Conservation (phyloP, 2,797 vertebrate species). For the Coilia nasus region DNA sequence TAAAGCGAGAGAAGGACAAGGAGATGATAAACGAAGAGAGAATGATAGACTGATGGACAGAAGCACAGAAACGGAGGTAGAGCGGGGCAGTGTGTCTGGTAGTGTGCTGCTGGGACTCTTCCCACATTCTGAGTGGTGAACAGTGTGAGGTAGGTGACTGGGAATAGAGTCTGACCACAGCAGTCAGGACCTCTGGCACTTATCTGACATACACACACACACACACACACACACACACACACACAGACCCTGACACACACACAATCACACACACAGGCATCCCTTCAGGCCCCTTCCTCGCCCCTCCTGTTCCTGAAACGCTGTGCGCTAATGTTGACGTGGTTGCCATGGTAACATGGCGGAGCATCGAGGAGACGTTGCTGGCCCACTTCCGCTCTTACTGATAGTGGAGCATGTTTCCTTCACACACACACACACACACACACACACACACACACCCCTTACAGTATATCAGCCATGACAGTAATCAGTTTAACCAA, state of each 20-base stretch:
- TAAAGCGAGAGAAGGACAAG: background rate
- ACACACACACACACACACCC: conserved; percentile 28
- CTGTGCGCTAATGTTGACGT: conserved; percentile 54
- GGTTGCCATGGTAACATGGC: conserved; percentile 54
- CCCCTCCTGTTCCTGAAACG: background rate
- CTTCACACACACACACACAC: background rate
- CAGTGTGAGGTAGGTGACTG: background rate
- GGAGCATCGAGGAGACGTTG: conserved; percentile 41
- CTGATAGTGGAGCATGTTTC: conserved; percentile 13
- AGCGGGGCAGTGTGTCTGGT: background rate
- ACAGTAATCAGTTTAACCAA: no score
- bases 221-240: background rate
- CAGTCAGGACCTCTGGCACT: conserved; percentile 37
- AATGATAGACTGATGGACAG: conserved; percentile 49
- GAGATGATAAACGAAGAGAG: background rate
- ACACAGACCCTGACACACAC: background rate
- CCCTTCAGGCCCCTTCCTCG: conserved; percentile 20
- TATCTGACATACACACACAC: conserved; percentile 47
- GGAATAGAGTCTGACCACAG: conserved; percentile 71
- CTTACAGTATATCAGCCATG: no score
- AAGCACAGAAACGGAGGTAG: background rate
- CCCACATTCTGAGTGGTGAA: conserved; percentile 39
- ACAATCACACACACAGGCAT: conserved; percentile 13
- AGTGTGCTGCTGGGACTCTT: background rate
- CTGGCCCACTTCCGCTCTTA: conserved; percentile 56